These are phyloP conservation scores for Oscarella lobularis DNA, from an alignment of 37 sponge, comb jelly and placozoan genomes.

Conservation along the genomic window DNA sequence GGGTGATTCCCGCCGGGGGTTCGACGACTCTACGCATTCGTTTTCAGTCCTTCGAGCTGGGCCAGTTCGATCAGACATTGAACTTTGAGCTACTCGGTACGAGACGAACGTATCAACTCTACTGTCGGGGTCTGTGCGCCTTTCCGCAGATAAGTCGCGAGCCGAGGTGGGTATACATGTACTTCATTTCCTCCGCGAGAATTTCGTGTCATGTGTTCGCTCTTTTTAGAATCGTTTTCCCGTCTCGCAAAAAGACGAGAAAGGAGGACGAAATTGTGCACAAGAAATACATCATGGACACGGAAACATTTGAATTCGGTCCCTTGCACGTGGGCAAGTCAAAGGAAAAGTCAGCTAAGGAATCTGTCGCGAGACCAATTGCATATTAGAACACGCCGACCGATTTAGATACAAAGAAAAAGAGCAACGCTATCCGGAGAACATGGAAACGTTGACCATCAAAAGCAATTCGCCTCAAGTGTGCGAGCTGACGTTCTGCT, in stretches of 20 bases:
- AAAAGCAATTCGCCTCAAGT: slow-evolving; percentile 48
- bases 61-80: slow-evolving; percentile 75
- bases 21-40: slow-evolving; percentile 41
- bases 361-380: neutral
- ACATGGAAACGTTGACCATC: slow-evolving; percentile 84
- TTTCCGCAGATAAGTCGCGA: slow-evolving; percentile 71
- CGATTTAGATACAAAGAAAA: neutral
- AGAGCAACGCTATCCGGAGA: slow-evolving; percentile 79
- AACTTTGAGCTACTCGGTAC: slow-evolving; percentile 94
- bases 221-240: slow-evolving; percentile 53
- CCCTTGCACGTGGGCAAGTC: slow-evolving; percentile 77
- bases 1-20: slow-evolving; percentile 72
- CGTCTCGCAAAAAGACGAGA: slow-evolving; percentile 38
- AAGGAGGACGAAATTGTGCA: slow-evolving; percentile 75
- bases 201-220: neutral
- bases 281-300: slow-evolving; percentile 57
- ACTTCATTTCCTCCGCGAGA: neutral
- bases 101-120: slow-evolving; percentile 66
- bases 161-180: slow-evolving; percentile 60
- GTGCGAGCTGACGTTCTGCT: slow-evolving; percentile 61
- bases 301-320: slow-evolving; percentile 74
- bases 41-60: slow-evolving; percentile 67
- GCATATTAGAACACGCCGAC: neutral
- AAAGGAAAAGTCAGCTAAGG: neutral
- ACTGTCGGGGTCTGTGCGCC: slow-evolving; percentile 76